Percentiles rank a stretch among this genome's conserved stretches.
phyloP scores from a whole-genome alignment of 2,888 invertebrate species.

The Apoda limacodes region DNA sequence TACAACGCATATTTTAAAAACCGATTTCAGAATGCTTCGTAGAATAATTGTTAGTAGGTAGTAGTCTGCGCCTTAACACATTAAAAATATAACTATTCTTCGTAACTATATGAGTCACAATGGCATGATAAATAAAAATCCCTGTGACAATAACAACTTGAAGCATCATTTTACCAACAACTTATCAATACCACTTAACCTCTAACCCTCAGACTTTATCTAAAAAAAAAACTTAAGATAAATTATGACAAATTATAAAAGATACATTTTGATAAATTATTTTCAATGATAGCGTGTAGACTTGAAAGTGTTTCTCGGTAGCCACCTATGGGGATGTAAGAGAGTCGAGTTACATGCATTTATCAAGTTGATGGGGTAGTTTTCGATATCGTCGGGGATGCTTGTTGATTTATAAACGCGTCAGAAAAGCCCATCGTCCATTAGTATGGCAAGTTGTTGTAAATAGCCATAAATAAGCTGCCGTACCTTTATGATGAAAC shows the following conservation, averaged over 20 bases:
- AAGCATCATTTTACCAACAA: too few species aligned
- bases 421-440: constrained; percentile 39
- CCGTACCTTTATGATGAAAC: constrained; percentile 14
- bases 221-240: constrained; percentile 38
- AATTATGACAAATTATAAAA: constrained; percentile 57
- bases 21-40: too few species aligned
- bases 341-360: constrained; percentile 44
- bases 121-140: too few species aligned
- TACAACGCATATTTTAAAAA: too few species aligned
- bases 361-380: constrained; percentile 49
- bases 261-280: constrained; percentile 51
- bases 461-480: constrained; percentile 32
- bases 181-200: too few species aligned
- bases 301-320: constrained; percentile 38
- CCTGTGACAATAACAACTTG: too few species aligned
- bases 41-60: too few species aligned
- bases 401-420: constrained; percentile 47
- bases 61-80: too few species aligned
- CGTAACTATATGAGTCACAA: too few species aligned
- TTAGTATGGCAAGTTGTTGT: constrained; percentile 35
- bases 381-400: constrained; percentile 37
- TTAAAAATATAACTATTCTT: too few species aligned
- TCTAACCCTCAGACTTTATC: too few species aligned
- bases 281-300: constrained; percentile 55
- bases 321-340: constrained; percentile 27